Conservation (phyloP, 2,888 invertebrate species). For the Amphipoea oculea region DNA sequence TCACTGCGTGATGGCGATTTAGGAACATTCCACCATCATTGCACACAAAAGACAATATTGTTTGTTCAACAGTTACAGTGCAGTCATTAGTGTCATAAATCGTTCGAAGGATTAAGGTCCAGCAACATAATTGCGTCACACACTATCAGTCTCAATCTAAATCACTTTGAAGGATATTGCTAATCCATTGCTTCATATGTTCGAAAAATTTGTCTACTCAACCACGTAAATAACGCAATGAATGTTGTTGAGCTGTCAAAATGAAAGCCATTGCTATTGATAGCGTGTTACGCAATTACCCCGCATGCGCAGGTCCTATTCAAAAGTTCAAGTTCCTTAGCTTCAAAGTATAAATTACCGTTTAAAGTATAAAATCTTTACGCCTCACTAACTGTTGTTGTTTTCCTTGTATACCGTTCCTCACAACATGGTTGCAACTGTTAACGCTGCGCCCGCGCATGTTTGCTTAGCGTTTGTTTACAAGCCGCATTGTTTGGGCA, state of each 20-base stretch:
- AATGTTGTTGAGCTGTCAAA: not conserved
- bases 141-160: too few species aligned
- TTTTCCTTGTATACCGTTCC: slow-evolving; percentile 40
- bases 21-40: not conserved
- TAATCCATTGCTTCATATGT: not conserved
- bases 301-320: not conserved
- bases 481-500: slow-evolving; percentile 56
- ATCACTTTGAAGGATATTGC: not conserved
- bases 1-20: not conserved
- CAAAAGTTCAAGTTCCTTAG: not conserved
- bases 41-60: not conserved
- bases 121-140: too few species aligned
- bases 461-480: slow-evolving; percentile 54
- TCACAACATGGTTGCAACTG: slow-evolving; percentile 54
- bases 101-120: not conserved
- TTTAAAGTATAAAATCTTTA: slow-evolving; percentile 48
- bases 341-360: slow-evolving; percentile 29
- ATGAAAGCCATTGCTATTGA: not conserved
- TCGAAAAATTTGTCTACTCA: not conserved
- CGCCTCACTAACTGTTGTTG: slow-evolving; percentile 26
- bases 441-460: slow-evolving; percentile 55
- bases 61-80: not conserved
- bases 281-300: not conserved
- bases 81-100: not conserved
- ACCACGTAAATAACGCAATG: not conserved